Evolutionary conservation across 2,888 invertebrate species (phyloP), one percentile per base, ranked within the genome.

Genomic region (Calephelis perditalis): DNA sequence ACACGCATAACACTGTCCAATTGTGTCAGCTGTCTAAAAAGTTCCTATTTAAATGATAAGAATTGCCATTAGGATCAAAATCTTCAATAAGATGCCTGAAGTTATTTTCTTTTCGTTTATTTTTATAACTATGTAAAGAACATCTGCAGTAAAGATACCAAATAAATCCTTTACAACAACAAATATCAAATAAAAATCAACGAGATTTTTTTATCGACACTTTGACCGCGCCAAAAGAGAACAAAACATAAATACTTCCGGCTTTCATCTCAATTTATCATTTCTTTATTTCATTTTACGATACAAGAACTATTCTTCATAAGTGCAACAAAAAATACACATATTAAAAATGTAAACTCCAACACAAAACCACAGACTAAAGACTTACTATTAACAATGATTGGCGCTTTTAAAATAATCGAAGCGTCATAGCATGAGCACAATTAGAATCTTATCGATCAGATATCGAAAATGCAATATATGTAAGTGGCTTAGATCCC

Each of bases 371-470:
- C 10, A 49, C 49, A 49, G 10, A 49, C 10, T 10, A 49, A 26
- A 49, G 26, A 49, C 35, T 12, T 15, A 52, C 52, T 9, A 52
- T 52, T 52, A 52, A 52, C 52, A 52, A 78, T 78, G 77, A 79
- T 76, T 74, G 73, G 78, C 75, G 70, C 69, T 75, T 77, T 75
- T 70, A 66, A 73, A 74, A 70, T 67, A 70, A 68, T 60, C 59
- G 68, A 73, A 73, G 67, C 70, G 72, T 73, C 76, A 77, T 81
- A 75, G 76, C 79, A 73, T 73, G 73, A 72, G 72, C 69, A 76
- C 80, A 81, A 81, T 82, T 81, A 79, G 82, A 79, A 79, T 78
- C 76, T 75, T 78, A 73, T 70, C 72, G 74, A 77, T 81, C 80
- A 77, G 81, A 81, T 81, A 77, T 76, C 45, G 63, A 64, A 64